Evolutionary conservation across 2,888 invertebrate genomes (phyloP), one percentile per base, ranked within the genome.

Genomic region (Linnaemya tessellans): DNA sequence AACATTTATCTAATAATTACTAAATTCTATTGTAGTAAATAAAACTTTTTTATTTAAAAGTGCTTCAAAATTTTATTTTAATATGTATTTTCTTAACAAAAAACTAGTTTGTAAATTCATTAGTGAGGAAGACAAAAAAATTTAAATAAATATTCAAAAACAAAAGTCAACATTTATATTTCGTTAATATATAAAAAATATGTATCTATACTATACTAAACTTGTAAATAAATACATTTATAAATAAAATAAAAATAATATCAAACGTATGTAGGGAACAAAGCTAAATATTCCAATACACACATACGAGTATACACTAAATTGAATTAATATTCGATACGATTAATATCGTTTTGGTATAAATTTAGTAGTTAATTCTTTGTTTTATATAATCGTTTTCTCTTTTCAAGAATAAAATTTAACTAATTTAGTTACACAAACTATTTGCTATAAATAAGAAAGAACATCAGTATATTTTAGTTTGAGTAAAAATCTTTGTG

Each of bases 401-500:
- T 78, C 70, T 51, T 79, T 71, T 62, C 35, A 70, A 75, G 38
- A 82, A 82, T 46, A 75, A 70, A 49, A 60, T 71, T 79, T 60
- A 64, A 80, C 75, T 80, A 73, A 73, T 68, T 11, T 65, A 80
- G 11, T 46, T 35, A 77, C 35, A 77, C 43, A 71, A 70, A 71
- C 46, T 80, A 77, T 65, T 54, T 67, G 60, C 67, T 71, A 46
- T 71, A 60, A 13, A 41, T 25, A 46, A 46, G 30, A 49, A 58
- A 60, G 35, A 60, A 20, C 18, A 75, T 67, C 67, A 49, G 30
- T 68, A 84, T 41, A 62, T 79, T 80, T 62, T 67, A 80, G 81
- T 65, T 81, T 79, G 83, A 83, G 80, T 80, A 80, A 77, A 82
- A 77, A 65, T 81, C 35, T 80, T 80, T 87, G 80, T 78, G 79